These are phyloP conservation scores for Cyrtorhinus lividipennis DNA, from an alignment of 1,140 invertebrate genomes.

Conservation along the genomic window DNA sequence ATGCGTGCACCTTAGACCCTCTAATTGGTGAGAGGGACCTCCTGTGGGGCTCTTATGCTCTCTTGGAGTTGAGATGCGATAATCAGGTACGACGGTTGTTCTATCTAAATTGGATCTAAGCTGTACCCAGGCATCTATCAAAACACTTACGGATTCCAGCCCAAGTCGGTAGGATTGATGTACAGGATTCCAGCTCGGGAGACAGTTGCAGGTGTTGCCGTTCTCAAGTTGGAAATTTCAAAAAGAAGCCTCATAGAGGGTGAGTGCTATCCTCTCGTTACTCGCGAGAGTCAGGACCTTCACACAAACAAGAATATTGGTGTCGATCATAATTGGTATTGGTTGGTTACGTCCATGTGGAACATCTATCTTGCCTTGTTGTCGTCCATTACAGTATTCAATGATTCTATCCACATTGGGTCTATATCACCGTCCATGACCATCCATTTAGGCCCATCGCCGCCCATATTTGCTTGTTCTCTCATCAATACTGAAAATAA, in stretches of 20 bases:
- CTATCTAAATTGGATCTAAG: not conserved
- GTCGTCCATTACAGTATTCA: conserved; percentile 78
- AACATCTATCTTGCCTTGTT: conserved; percentile 42
- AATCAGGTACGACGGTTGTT: too few species aligned
- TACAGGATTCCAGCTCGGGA: conserved; percentile 83
- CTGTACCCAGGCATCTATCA: conserved; percentile 4
- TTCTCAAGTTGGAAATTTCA: conserved; percentile 83
- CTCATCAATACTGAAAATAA: conserved; percentile 85
- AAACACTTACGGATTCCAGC: conserved; percentile 79
- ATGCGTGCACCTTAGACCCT: too few species aligned
- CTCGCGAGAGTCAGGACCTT: conserved; percentile 77
- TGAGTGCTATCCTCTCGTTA: conserved; percentile 87
- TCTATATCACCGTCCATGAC: conserved; percentile 93
- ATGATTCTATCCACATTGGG: conserved; percentile 93
- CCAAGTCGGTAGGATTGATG: conserved; percentile 86
- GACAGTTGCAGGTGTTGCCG: conserved; percentile 89
- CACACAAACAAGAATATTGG: conserved; percentile 1
- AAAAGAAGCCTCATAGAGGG: conserved; percentile 82
- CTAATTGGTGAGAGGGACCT: too few species aligned
- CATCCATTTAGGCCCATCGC: conserved; percentile 87
- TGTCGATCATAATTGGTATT: too few species aligned
- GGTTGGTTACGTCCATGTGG: too few species aligned
- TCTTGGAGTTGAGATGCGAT: too few species aligned
- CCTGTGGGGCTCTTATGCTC: too few species aligned
- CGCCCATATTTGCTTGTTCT: conserved; percentile 75